phyloP scores from a whole-genome alignment of 2,113 vertebrate species.

The Ellobius talpinus region DNA sequence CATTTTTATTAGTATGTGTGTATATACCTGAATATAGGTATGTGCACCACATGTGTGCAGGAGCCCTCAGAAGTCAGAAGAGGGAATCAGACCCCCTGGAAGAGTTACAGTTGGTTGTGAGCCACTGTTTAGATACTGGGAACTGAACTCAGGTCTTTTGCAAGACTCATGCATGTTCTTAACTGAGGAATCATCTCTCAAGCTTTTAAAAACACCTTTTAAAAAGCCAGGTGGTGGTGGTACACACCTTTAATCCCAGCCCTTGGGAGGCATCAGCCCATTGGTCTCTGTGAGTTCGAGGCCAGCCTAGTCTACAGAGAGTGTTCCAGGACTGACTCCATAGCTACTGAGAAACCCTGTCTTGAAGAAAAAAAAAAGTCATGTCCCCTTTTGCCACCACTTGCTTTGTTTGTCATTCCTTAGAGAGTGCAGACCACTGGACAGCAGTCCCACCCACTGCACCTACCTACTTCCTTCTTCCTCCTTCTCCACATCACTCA shows the following conservation, averaged over 20 bases:
- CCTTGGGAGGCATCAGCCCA: too few species aligned
- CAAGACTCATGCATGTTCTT: not conserved
- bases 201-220: too few species aligned
- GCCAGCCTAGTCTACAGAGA: too few species aligned
- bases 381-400: accelerated
- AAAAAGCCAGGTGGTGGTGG: not conserved
- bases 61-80: not conserved
- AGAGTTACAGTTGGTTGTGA: not conserved
- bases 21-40: not conserved
- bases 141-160: not conserved
- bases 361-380: not conserved
- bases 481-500: not conserved
- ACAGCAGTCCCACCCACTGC: not conserved
- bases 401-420: too few species aligned
- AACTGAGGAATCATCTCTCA: not conserved
- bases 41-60: not conserved
- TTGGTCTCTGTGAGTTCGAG: too few species aligned
- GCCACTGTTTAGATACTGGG: not conserved
- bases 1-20: not conserved
- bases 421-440: not conserved
- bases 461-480: not conserved
- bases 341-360: too few species aligned
- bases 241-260: too few species aligned
- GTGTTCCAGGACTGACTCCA: too few species aligned
- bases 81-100: not conserved